These are phyloP conservation scores for Sporophila hypoxantha DNA, from an alignment of 2,113 vertebrate genomes.

Conservation along the genomic window DNA sequence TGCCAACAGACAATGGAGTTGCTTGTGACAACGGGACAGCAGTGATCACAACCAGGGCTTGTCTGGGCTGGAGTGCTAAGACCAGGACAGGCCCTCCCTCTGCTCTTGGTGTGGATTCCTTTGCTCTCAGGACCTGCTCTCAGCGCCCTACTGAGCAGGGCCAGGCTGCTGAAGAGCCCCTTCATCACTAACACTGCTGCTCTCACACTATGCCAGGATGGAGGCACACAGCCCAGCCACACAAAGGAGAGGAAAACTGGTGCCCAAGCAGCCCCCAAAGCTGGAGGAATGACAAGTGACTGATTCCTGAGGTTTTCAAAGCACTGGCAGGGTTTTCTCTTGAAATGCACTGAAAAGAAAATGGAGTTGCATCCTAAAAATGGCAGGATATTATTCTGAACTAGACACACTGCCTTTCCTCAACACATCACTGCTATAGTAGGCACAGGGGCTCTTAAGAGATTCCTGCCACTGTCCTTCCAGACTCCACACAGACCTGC, in stretches of 20 bases:
- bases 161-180: neutral
- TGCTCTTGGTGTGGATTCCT: neutral
- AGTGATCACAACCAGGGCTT: neutral
- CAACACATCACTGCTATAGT: neutral
- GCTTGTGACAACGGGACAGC: neutral
- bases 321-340: neutral
- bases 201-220: neutral
- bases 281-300: neutral
- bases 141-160: neutral
- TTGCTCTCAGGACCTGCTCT: neutral
- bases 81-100: neutral
- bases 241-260: neutral
- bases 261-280: neutral
- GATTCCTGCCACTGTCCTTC: neutral
- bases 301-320: neutral
- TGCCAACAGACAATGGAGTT: neutral
- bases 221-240: neutral
- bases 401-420: neutral
- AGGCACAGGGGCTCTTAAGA: neutral
- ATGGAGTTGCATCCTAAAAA: neutral
- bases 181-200: neutral
- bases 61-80: neutral
- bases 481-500: neutral
- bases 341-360: neutral
- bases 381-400: neutral